phyloP scores from a whole-genome alignment of 2,113 vertebrate genomes.

The Anolis carolinensis region DNA sequence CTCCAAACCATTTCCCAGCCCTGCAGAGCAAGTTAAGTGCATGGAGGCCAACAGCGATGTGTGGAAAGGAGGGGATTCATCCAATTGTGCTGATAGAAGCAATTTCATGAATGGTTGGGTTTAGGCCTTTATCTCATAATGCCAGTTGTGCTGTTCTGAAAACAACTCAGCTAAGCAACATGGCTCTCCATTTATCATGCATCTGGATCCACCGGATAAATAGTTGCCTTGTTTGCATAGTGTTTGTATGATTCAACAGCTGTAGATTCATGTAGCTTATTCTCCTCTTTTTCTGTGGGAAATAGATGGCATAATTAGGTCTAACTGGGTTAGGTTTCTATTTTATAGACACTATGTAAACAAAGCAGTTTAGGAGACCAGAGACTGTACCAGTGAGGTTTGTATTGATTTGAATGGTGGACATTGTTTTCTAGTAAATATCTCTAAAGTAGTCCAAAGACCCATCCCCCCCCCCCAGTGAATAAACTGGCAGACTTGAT shows the following conservation, averaged over 20 bases:
- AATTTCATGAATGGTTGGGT: too few species aligned
- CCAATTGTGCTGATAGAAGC: too few species aligned
- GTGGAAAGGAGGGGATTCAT: too few species aligned
- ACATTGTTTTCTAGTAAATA: too few species aligned
- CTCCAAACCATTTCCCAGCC: too few species aligned
- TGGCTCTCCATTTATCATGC: background rate
- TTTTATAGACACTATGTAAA: background rate
- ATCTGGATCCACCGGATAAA: background rate
- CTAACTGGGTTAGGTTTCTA: background rate
- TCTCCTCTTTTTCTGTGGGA: background rate
- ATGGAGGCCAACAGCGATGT: too few species aligned
- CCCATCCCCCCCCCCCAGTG: background rate
- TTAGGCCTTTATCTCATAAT: background rate
- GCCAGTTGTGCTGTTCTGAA: background rate
- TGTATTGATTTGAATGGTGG: too few species aligned
- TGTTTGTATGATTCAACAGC: background rate
- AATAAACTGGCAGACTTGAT: background rate
- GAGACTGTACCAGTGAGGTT: background rate
- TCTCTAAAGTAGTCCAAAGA: background rate
- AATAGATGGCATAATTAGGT: background rate
- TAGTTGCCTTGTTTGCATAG: background rate
- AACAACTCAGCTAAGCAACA: background rate
- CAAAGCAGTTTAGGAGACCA: background rate
- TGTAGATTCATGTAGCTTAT: background rate
- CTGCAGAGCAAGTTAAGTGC: too few species aligned